These are phyloP conservation scores for Alethe diademata DNA, from an alignment of 2,113 vertebrate genomes.

Conservation along the genomic window DNA sequence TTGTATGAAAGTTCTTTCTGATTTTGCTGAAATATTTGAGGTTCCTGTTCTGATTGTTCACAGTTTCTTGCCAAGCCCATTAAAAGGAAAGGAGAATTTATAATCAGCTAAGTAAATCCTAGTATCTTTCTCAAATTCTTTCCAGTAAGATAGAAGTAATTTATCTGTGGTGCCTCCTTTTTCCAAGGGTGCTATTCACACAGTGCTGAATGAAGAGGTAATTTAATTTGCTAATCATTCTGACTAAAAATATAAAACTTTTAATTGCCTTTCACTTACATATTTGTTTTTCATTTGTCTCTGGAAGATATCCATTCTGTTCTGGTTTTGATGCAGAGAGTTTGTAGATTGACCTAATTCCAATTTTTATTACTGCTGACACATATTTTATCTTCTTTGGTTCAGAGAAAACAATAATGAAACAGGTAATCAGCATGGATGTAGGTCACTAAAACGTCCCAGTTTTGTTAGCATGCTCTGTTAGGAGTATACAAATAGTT, in stretches of 20 bases:
- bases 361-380: conserved; percentile 49
- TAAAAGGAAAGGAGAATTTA: not conserved
- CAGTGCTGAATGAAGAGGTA: not conserved
- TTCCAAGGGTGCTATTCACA: not conserved
- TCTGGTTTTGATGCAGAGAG: conserved; percentile 40
- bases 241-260: conserved; percentile 8
- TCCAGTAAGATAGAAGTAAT: not conserved
- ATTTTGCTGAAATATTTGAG: not conserved
- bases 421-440: conserved; percentile 67
- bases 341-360: conserved; percentile 63
- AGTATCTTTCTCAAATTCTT: not conserved
- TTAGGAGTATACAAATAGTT: not conserved
- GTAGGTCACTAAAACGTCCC: conserved; percentile 59
- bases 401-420: conserved; percentile 61
- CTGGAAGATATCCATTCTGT: conserved; percentile 1
- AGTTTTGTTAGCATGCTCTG: conserved; percentile 47
- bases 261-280: conserved; percentile 38
- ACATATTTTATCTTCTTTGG: conserved; percentile 64
- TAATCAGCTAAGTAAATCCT: not conserved
- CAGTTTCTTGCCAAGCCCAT: not conserved
- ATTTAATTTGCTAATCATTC: conserved; percentile 36
- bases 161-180: not conserved
- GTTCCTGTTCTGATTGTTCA: not conserved
- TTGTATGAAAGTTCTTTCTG: not conserved
- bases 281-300: conserved; percentile 44